phyloP scores from a whole-genome alignment of 2,113 vertebrate genomes.

The Corvus moneduloides region DNA sequence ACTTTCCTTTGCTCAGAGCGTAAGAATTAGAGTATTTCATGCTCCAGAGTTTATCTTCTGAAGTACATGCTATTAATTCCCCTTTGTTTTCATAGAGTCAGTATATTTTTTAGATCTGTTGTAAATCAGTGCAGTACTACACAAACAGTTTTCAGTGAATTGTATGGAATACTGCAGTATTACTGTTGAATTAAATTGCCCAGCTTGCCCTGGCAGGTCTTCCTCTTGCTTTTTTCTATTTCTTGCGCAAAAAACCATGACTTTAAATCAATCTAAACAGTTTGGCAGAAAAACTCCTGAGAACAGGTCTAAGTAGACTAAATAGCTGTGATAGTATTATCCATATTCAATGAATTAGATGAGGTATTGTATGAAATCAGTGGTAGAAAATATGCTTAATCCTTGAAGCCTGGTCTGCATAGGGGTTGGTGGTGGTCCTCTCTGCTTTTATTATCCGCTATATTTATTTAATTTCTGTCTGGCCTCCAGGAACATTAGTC shows the following conservation, averaged over 20 bases:
- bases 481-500: not conserved
- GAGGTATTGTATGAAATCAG: not conserved
- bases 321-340: not conserved
- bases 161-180: not conserved
- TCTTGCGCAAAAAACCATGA: not conserved
- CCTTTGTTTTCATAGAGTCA: not conserved
- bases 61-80: not conserved
- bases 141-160: not conserved
- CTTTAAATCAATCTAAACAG: not conserved
- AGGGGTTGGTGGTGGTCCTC: not conserved
- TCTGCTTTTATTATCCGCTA: not conserved
- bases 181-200: slow-evolving; percentile 37
- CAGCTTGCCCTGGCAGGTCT: not conserved
- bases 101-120: not conserved
- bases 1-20: not conserved
- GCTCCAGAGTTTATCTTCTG: not conserved
- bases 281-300: not conserved
- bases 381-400: not conserved
- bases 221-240: not conserved
- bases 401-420: not conserved
- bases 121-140: not conserved
- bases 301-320: not conserved
- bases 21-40: not conserved
- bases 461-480: not conserved
- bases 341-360: not conserved